Evolutionary conservation across 2,888 invertebrate genomes (phyloP).

Genomic region (Hetaerina titia): DNA sequence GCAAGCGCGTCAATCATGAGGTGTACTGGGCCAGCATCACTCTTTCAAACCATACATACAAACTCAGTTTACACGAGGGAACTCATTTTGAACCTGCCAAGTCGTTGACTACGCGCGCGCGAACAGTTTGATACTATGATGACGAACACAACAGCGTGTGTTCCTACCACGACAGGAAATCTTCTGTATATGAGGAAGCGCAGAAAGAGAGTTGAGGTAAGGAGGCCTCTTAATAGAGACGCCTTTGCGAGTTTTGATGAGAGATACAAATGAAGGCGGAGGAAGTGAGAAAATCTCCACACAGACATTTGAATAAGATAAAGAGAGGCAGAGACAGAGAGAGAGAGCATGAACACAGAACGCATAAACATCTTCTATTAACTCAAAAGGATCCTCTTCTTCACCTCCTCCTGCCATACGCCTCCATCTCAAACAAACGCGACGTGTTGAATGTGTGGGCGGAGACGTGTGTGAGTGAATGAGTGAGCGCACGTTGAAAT

Average conservation of each 20-base stretch:
- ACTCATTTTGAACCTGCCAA: too few species aligned
- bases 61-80: too few species aligned
- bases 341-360: neutral
- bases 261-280: neutral
- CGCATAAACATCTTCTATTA: slow-evolving; percentile 47
- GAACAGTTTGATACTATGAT: too few species aligned
- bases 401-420: neutral
- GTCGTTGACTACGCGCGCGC: too few species aligned
- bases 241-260: neutral
- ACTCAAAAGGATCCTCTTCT: neutral
- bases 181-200: neutral
- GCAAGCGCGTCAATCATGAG: too few species aligned
- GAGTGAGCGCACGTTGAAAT: slow-evolving; percentile 20
- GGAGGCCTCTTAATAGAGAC: neutral
- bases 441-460: neutral
- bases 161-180: neutral
- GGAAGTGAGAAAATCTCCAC: neutral
- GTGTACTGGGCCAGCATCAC: too few species aligned
- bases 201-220: neutral
- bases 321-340: neutral
- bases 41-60: too few species aligned
- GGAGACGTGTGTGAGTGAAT: neutral
- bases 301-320: neutral
- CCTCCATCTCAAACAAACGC: neutral
- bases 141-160: neutral